A percentile compares a stretch with the other conserved stretches of the same genome.
phyloP scores from a whole-genome alignment of 2,113 vertebrate species.

The Macrotus californicus region DNA sequence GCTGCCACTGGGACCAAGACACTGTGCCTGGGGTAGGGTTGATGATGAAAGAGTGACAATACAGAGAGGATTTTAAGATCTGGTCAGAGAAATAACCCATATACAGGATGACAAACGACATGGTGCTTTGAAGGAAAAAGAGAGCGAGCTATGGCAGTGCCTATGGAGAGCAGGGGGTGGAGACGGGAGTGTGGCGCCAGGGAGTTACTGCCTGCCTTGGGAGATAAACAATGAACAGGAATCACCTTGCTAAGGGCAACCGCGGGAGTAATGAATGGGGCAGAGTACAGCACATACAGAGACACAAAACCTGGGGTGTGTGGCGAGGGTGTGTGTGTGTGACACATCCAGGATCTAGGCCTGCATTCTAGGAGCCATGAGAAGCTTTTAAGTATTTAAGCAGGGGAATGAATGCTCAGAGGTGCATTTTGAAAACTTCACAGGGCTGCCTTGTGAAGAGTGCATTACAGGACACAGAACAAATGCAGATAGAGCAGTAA shows the following conservation, averaged over 20 bases:
- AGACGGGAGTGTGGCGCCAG: neutral
- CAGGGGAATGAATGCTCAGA: neutral
- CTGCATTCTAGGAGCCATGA: neutral
- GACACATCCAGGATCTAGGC: neutral
- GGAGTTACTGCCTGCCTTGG: neutral
- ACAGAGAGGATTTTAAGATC: neutral
- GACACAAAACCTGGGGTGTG: neutral
- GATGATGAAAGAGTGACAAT: neutral
- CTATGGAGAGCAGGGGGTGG: neutral
- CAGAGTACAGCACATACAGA: neutral
- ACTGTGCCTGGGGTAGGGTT: neutral
- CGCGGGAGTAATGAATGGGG: neutral
- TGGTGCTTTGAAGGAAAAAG: neutral
- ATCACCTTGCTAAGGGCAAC: neutral
- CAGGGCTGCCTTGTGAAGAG: neutral
- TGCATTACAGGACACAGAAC: neutral
- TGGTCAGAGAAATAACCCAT: neutral
- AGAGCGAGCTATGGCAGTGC: neutral
- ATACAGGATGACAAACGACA: neutral
- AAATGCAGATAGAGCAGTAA: neutral
- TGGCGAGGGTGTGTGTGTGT: fast-evolving
- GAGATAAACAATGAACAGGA: neutral
- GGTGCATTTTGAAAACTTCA: neutral
- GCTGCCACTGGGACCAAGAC: neutral
- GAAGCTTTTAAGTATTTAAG: neutral